phyloP scores from a whole-genome alignment of 2,888 invertebrate genomes.

The Aphodius granarius region DNA sequence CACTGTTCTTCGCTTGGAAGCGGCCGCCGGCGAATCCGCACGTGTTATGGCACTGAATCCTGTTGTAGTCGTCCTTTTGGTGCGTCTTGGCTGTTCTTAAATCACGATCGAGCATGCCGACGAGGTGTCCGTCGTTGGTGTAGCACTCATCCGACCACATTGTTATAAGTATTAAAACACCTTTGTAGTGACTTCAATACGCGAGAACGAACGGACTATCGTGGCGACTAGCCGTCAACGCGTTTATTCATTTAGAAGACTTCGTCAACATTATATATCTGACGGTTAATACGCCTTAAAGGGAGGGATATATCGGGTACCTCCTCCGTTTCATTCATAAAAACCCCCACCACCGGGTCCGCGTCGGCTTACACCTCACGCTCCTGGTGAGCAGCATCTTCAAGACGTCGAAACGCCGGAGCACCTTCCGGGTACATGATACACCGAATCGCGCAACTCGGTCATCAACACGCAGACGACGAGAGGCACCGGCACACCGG shows the following conservation, averaged over 20 bases:
- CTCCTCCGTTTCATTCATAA: slow-evolving; percentile 8
- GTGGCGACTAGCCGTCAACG: slow-evolving; percentile 2
- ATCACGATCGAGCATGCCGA: slow-evolving; percentile 50
- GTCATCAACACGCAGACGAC: no score
- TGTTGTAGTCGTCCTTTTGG: neutral
- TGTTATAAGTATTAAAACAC: neutral
- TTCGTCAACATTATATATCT: slow-evolving; percentile 14
- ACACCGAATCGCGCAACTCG: neutral
- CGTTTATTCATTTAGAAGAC: slow-evolving; percentile 10
- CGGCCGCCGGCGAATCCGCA: slow-evolving; percentile 2
- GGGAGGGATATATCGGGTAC: slow-evolving; percentile 5
- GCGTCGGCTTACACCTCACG: slow-evolving; percentile 4
- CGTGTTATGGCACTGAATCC: slow-evolving; percentile 8
- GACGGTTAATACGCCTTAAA: neutral
- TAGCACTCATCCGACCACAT: slow-evolving; percentile 13
- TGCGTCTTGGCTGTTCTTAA: slow-evolving; percentile 47
- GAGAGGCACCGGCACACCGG: neutral
- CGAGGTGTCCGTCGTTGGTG: slow-evolving; percentile 37
- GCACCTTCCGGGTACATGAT: slow-evolving; percentile 1
- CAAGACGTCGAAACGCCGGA: neutral
- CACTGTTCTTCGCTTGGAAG: slow-evolving; percentile 2
- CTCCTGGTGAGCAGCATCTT: neutral
- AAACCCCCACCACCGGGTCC: neutral
- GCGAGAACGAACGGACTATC: neutral
- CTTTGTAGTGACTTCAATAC: neutral